These are phyloP conservation scores for Chionis minor DNA, from an alignment of 2,113 vertebrate genomes.

Conservation along the genomic window DNA sequence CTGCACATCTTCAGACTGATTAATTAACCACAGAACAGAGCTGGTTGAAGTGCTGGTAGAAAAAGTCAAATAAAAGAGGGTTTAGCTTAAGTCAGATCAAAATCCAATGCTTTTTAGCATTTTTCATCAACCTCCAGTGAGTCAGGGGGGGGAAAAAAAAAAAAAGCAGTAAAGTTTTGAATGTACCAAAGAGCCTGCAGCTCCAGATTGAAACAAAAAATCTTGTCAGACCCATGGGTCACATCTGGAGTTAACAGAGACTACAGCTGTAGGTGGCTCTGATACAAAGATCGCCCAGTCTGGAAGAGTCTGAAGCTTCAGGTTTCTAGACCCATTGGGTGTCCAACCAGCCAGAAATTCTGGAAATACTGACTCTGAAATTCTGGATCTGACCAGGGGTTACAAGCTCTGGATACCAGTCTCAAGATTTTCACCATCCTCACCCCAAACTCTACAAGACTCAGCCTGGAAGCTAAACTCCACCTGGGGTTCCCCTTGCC, in stretches of 20 bases:
- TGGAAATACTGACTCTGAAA: neutral
- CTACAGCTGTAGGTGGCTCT: neutral
- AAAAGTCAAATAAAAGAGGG: neutral
- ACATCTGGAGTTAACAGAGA: neutral
- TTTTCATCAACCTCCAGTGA: neutral
- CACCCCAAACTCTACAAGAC: neutral
- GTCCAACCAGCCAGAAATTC: neutral
- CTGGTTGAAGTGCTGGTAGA: neutral
- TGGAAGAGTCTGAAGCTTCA: neutral
- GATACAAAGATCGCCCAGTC: neutral
- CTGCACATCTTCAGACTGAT: neutral
- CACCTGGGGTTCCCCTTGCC: neutral
- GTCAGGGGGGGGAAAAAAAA: neutral
- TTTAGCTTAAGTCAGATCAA: neutral
- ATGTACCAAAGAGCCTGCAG: neutral
- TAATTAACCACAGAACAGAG: neutral
- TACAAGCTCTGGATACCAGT: neutral
- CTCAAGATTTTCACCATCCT: neutral
- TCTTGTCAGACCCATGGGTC: neutral
- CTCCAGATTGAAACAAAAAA: neutral
- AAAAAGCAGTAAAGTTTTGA: neutral
- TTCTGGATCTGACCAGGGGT: neutral
- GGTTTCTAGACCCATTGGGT: neutral
- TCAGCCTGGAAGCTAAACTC: neutral
- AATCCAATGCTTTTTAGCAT: neutral